Base-by-base conservation (phyloP, 2,888 invertebrate species). In the Agrochola litura region DNA sequence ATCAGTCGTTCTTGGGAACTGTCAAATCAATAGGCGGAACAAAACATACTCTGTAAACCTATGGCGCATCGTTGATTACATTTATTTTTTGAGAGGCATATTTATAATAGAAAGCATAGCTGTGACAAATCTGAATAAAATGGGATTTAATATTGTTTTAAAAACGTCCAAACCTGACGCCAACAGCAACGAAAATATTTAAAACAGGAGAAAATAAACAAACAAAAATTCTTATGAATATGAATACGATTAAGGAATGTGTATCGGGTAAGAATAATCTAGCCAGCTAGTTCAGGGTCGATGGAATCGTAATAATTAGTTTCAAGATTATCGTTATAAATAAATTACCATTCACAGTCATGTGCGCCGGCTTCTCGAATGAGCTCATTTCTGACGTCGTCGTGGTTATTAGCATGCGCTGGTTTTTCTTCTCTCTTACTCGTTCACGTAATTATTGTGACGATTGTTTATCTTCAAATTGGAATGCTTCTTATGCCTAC, bases 251-350 rank as follows among this genome's bases (percentile, higher is more conserved):
- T 72, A n/a, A 52, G 66, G 41, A 54, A 79, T 79, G 67, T 75
- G 68, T 61, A 73, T 77, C 61, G 56, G 61, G 75, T 68, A 60
- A 43, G 54, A 76, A 63, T 73, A 74, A 79, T 61, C n/a, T 63
- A 61, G 58, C 2, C 52, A 64, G 63, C 67, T 79, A 70, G 52
- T 71, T 71, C 73, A 75, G 30, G 73, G 61, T 63, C 65, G n/a
- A 61, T 46, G 25, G 54, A 71, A 68, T 66, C 37, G 66, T 73
- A 25, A 67, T 70, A 64, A 76, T 73, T 73, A 58, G 22, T 58
- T 73, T 41, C 46, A 72, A 74, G 58, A 76, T 87, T 75, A 76
- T 85, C 71, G 75, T 81, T 80, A 69, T 22, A 19, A 52, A 68
- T 77, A 58, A 73, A 73, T 73, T 73, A 76, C 25, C 69, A 85